Conservation (phyloP, 2,888 invertebrate species). For the Catocala nupta region DNA sequence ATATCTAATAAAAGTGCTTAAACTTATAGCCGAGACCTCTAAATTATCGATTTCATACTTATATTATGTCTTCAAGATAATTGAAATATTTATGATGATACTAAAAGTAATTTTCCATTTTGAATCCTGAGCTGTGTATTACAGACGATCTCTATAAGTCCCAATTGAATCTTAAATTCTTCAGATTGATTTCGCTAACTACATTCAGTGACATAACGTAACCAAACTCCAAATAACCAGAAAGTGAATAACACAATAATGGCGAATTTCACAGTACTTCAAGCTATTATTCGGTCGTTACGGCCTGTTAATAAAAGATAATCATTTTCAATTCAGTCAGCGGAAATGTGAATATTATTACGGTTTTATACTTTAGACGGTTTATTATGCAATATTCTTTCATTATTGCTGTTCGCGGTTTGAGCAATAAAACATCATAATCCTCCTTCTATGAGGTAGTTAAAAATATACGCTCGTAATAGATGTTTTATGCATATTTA, state of each 20-base stretch:
- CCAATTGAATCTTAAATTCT: no score
- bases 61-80: no score
- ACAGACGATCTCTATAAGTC: no score
- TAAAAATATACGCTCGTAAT: constrained; percentile 7
- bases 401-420: constrained; percentile 13
- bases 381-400: constrained; percentile 29
- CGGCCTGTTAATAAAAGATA: constrained; percentile 24
- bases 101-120: no score
- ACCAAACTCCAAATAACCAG: constrained; percentile 3
- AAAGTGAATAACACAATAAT: constrained; percentile 10
- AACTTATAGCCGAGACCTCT: no score
- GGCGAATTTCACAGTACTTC: constrained; percentile 13
- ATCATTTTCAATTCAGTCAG: constrained; percentile 25
- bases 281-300: constrained; percentile 18
- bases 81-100: no score
- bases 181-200: neutral
- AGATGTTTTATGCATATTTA: neutral
- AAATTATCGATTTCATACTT: no score
- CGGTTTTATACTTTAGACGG: constrained; percentile 16
- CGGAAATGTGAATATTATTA: constrained; percentile 25
- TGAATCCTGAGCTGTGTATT: no score
- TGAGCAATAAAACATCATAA: constrained; percentile 18
- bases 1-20: no score
- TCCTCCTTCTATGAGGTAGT: constrained; percentile 3
- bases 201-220: neutral